These are phyloP conservation scores for Erebia ligea DNA, from an alignment of 2,888 invertebrate genomes.

Conservation along the genomic window DNA sequence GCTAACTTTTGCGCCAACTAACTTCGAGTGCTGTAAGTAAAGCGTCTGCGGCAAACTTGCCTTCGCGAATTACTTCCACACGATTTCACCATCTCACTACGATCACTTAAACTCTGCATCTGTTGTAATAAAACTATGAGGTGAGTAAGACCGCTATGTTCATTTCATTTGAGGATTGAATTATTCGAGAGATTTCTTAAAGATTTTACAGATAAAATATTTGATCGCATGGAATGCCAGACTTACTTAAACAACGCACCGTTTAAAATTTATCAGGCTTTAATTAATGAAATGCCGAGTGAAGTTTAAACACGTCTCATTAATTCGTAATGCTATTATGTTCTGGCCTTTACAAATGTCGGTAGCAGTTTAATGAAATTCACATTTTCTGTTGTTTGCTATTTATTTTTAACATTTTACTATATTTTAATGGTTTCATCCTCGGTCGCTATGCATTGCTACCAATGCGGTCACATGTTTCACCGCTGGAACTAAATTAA, in stretches of 20 bases:
- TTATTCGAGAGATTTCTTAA: slow-evolving; percentile 15
- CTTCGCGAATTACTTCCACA: slow-evolving; percentile 71
- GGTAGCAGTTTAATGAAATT: slow-evolving; percentile 49
- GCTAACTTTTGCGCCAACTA: slow-evolving; percentile 64
- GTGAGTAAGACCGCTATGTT: slow-evolving; percentile 17
- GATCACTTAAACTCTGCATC: slow-evolving; percentile 64
- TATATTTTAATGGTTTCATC: slow-evolving; percentile 37
- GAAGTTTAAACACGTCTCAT: slow-evolving; percentile 59
- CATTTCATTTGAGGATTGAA: slow-evolving; percentile 17
- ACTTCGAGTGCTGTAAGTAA: slow-evolving; percentile 67
- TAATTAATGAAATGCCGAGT: slow-evolving; percentile 62
- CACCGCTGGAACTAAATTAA: slow-evolving; percentile 45
- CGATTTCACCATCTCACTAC: slow-evolving; percentile 70
- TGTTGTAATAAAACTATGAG: slow-evolving; percentile 46
- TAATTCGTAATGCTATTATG: slow-evolving; percentile 58
- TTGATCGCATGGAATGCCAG: slow-evolving; percentile 26
- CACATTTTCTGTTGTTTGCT: slow-evolving; percentile 44
- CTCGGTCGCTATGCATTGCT: slow-evolving; percentile 34
- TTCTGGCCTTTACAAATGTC: slow-evolving; percentile 51
- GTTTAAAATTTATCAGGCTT: slow-evolving; percentile 52
- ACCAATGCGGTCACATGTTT: slow-evolving; percentile 44
- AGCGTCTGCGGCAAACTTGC: slow-evolving; percentile 66
- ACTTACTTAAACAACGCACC: slow-evolving; percentile 40
- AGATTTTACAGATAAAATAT: slow-evolving; percentile 20
- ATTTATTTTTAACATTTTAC: slow-evolving; percentile 45